A percentile compares a stretch with the other conserved stretches of the same genome.
Evolutionary conservation across 64 coral and sea anemone species (phyloP).

Genomic region (Stylophora pistillata): DNA sequence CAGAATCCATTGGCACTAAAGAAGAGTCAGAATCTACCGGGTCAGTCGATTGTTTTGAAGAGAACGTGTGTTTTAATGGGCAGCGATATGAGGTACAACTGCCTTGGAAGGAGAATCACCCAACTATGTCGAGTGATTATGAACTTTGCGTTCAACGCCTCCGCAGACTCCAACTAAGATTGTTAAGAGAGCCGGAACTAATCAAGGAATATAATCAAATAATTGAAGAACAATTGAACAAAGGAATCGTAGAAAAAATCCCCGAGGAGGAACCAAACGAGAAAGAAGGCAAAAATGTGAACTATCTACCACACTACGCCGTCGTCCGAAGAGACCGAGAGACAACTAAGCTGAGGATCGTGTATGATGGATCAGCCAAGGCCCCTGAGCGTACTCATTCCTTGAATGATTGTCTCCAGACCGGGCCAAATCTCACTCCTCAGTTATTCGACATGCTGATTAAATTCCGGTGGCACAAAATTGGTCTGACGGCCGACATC

Average conservation of each 20-base stretch:
- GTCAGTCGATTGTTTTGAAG: neutral
- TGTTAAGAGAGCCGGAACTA: conserved; percentile 26
- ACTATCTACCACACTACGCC: conserved; percentile 50
- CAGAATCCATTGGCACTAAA: conserved; percentile 6
- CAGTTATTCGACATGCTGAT: conserved; percentile 24
- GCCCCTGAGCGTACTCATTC: neutral
- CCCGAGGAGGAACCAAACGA: neutral
- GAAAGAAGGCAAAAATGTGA: neutral
- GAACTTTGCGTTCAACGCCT: neutral
- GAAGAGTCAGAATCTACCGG: neutral
- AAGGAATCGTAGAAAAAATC: conserved; percentile 23
- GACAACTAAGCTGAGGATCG: conserved; percentile 23
- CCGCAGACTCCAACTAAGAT: neutral
- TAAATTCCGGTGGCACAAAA: conserved; percentile 14
- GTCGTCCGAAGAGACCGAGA: conserved; percentile 6
- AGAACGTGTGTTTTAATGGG: conserved; percentile 10
- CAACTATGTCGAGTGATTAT: neutral
- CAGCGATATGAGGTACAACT: conserved; percentile 17
- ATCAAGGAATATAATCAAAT: conserved; percentile 37
- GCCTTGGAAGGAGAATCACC: neutral
- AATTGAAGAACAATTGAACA: conserved; percentile 34
- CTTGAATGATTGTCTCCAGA: conserved; percentile 29
- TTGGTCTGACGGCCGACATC: conserved; percentile 52
- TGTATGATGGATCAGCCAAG: conserved; percentile 40
- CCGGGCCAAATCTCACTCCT: conserved; percentile 3